phyloP scores from a whole-genome alignment of 2,888 invertebrate genomes.

The Tetranychus piercei region DNA sequence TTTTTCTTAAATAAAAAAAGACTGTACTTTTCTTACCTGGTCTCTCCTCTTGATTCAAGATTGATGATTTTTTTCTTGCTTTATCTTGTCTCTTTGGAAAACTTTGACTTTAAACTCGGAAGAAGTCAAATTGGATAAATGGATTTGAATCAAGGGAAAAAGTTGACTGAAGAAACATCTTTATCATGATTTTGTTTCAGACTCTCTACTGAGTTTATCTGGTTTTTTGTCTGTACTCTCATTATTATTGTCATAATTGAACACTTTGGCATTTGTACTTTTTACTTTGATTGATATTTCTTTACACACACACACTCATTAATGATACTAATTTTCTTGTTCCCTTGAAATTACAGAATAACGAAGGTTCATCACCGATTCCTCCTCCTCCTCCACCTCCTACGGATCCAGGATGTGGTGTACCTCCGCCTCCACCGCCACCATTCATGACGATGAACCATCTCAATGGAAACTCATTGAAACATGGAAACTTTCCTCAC shows the following conservation, averaged over 20 bases:
- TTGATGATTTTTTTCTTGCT: too few relatives aligned
- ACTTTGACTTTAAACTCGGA: too few relatives aligned
- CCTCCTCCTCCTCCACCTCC: slow-evolving; percentile 28
- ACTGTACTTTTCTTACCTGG: too few relatives aligned
- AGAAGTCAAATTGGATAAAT: too few relatives aligned
- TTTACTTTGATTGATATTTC: not conserved
- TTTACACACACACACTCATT: not conserved
- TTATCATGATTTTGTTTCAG: not conserved
- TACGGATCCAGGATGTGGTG: slow-evolving; percentile 27
- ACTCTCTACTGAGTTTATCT: not conserved
- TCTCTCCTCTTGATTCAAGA: too few relatives aligned
- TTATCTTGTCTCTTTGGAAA: too few relatives aligned
- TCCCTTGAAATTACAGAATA: not conserved
- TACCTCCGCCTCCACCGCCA: slow-evolving; percentile 28
- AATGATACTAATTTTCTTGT: not conserved
- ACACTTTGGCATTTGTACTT: not conserved
- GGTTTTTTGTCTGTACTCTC: not conserved
- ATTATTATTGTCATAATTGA: not conserved
- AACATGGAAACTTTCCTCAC: not conserved
- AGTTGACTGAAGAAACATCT: too few relatives aligned
- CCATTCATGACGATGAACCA: slow-evolving; percentile 27
- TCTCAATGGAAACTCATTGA: not conserved
- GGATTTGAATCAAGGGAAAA: too few relatives aligned
- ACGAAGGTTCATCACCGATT: slow-evolving; percentile 15
- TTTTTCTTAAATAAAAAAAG: too few relatives aligned